Conservation (phyloP, 2,888 invertebrate species). For the Drosophila ustulata region DNA sequence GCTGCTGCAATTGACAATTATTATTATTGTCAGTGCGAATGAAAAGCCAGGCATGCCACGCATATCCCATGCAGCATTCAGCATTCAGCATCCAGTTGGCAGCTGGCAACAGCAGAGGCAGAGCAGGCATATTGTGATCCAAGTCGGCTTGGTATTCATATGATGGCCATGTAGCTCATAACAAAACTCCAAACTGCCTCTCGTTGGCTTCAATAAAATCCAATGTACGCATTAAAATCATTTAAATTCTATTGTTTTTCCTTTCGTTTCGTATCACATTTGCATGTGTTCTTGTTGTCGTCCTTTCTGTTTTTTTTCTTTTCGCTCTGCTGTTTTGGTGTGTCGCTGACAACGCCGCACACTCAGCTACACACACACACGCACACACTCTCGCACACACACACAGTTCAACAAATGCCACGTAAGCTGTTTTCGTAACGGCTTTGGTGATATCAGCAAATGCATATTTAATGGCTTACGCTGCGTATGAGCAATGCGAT, state of each 20-base stretch:
- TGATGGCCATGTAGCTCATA: slow-evolving; percentile 62
- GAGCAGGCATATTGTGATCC: slow-evolving; percentile 19
- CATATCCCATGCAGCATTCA: slow-evolving; percentile 7
- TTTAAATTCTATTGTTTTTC: slow-evolving; percentile 81
- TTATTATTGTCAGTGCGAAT: slow-evolving; percentile 78
- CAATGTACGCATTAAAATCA: slow-evolving; percentile 82
- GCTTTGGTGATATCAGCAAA: slow-evolving; percentile 77
- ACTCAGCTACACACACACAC: slow-evolving; percentile 22
- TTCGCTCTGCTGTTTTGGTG: slow-evolving; percentile 12
- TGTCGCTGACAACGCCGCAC: slow-evolving; percentile 20
- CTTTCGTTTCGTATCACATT: slow-evolving; percentile 49
- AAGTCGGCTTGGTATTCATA: slow-evolving; percentile 64
- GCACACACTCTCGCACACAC: slow-evolving; percentile 10
- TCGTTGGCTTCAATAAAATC: slow-evolving; percentile 73
- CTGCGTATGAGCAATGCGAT: slow-evolving; percentile 65
- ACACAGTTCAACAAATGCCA: slow-evolving; percentile 49
- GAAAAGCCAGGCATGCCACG: slow-evolving; percentile 38
- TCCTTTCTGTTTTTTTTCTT: slow-evolving; percentile 28
- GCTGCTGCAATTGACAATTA: slow-evolving; percentile 80
- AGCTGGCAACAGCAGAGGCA: slow-evolving; percentile 3
- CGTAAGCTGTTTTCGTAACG: slow-evolving; percentile 77
- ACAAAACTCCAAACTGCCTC: slow-evolving; percentile 55
- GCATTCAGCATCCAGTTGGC: slow-evolving; percentile 13
- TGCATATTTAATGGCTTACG: slow-evolving; percentile 78
- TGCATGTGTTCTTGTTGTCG: slow-evolving; percentile 47